Evolutionary conservation across 2,113 vertebrate species (phyloP), one percentile per base, ranked within the genome.

Genomic region (Neogale vison): DNA sequence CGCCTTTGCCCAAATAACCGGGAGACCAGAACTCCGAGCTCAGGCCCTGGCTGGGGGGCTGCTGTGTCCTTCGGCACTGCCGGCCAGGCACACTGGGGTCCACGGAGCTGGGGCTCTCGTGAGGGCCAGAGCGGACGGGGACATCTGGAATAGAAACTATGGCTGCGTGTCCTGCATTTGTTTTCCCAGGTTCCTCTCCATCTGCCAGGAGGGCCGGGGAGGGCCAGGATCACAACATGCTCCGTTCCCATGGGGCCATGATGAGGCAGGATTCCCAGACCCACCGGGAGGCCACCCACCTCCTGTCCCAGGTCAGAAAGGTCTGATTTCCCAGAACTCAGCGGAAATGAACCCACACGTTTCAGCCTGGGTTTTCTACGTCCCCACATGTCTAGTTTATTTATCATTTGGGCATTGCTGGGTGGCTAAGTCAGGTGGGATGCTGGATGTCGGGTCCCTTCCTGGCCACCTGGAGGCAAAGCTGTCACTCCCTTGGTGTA

Each of bases 261-360:
- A 0, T 18, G 63, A 85, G n/a, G 86, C 77, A 42, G 81, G 52
- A 42, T 31, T 21, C 69, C 4, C 0, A 61, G 84, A 20, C 21
- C 13, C 18, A 14, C 90, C 21, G 2, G 61, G 81, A 63, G 34
- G 50, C 93, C 36, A 31, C 67, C 79, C 10, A 0, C 39, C n/a
- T 84, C 88, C 80, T 52, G 24, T 77, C 69, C 18, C 11, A 34
- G 81, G 57, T 55, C 59, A 8, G 67, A 80, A 42, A 31, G 57
- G 57, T 47, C n/a, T 93, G 61, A 69, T 42, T 88, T 83, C 45
- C 86, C 81, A 80, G 94, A 67, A 82, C n/a, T 67, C 11, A 2
- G 18, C 14, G 55, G 45, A 69, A 86, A 45, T 1, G 13, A 77
- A 69, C 87, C 76, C 42, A 76, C n/a, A n/a, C 11, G 9, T 14